Base-by-base conservation (phyloP, 1,140 invertebrate species). In the Cylas formicarius region DNA sequence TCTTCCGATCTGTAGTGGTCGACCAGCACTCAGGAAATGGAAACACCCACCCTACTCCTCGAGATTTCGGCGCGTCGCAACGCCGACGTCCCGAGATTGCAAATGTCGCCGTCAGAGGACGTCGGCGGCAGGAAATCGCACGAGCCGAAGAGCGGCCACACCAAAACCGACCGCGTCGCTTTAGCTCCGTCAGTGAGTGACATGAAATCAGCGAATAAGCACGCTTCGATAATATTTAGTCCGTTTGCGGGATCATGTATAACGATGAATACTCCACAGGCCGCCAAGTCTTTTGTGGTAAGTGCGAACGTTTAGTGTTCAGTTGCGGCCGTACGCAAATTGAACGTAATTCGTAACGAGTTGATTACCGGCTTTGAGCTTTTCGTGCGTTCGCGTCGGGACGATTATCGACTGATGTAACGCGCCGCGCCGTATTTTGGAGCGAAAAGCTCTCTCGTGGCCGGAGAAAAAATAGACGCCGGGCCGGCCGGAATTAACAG, bases 161-260 rank as follows among this genome's bases (percentile, higher is more conserved):
- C n/a, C n/a, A n/a, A n/a, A n/a, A n/a, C n/a, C 24, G 6, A 29
- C 26, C 31, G 24, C 42, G 32, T 32, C 27, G 38, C 23, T n/a
- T n/a, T n/a, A n/a, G 31, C 18, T 35, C 48, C 34, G 48, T 48
- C 35, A 46, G 44, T 46, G 21, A 46, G 35, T 39, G 44, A 39
- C 44, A 46, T 46, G 44, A 46, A 23, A 46, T 46, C 44, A n/a
- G n/a, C n/a, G 24, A 23, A 7, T 28, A 20, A 23, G 33, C 38
- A 39, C 35, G 31, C 35, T 22, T 27, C 26, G 23, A 39, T 29
- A 31, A 23, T 37, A 26, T 45, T 45, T 18, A 33, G 20, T 31
- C 43, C 17, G 34, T 37, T 39, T 46, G 27, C 40, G 36, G 36
- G 44, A 46, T 39, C 44, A 46, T 46, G 44, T 33, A 46, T 39